Percentiles rank a stretch among this genome's conserved stretches.
Conservation (phyloP, 1,140 invertebrate genomes). For the Panulirus ornatus region DNA sequence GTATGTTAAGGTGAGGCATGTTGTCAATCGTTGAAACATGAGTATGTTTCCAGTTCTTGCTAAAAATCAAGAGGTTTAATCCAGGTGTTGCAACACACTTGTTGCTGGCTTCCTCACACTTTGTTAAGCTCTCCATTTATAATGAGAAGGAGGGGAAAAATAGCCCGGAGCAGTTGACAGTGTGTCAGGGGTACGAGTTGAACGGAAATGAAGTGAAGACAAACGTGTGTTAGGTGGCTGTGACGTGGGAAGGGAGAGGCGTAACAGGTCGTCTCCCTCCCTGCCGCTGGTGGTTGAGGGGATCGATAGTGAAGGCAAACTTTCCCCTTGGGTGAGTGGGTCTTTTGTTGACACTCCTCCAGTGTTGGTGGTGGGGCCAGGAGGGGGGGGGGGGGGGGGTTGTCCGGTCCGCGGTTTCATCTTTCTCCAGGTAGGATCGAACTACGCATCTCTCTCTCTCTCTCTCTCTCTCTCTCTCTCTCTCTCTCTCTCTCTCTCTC, state of each 20-base stretch:
- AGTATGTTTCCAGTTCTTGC: too few relatives aligned
- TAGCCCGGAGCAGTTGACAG: not conserved
- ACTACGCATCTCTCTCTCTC: not conserved
- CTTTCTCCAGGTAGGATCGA: not conserved
- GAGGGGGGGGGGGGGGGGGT: not conserved
- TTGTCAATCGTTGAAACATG: too few relatives aligned
- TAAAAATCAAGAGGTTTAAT: too few relatives aligned
- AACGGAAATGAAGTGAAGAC: constrained; percentile 14
- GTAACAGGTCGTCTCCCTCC: not conserved
- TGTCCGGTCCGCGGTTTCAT: not conserved
- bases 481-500: not conserved
- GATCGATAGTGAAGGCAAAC: constrained; percentile 11
- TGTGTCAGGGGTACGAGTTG: not conserved
- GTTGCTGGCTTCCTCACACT: not conserved
- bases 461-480: not conserved
- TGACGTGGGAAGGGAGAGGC: not conserved
- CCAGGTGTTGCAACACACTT: not conserved
- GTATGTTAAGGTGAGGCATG: too few relatives aligned
- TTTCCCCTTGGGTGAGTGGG: constrained; percentile 2
- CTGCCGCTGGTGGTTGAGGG: not conserved
- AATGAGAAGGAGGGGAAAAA: constrained; percentile 16
- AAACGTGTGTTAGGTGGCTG: not conserved
- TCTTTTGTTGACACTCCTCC: not conserved
- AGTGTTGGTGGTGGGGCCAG: not conserved
- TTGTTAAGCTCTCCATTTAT: constrained; percentile 7